These are phyloP conservation scores for Gallinago solitaria DNA, from an alignment of 2,797 vertebrate genomes.

Conservation along the genomic window DNA sequence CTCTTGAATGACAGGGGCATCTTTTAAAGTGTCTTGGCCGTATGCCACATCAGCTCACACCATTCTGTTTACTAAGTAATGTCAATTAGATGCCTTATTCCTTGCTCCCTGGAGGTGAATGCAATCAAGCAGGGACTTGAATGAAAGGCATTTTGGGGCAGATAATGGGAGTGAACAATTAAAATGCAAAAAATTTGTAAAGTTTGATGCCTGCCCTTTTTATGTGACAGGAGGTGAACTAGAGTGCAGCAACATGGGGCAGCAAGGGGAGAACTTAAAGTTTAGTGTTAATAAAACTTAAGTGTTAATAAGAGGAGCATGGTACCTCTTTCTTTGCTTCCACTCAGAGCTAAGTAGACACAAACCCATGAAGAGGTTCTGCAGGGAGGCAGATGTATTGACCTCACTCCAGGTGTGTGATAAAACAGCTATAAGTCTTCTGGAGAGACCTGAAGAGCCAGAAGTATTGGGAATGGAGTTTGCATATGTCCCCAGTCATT, in stretches of 20 bases:
- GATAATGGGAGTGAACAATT: neutral
- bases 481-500: neutral
- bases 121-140: neutral
- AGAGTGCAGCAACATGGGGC: neutral
- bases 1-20: neutral
- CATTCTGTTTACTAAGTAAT: neutral
- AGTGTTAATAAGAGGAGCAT: neutral
- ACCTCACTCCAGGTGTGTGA: neutral
- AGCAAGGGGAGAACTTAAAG: neutral
- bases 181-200: neutral
- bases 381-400: neutral
- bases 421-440: neutral
- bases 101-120: slow-evolving; percentile 2
- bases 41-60: neutral
- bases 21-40: neutral
- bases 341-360: neutral
- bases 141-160: neutral
- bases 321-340: neutral
- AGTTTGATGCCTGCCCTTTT: neutral
- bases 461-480: neutral
- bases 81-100: neutral
- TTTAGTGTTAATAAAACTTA: too few species aligned
- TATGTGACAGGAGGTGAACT: neutral
- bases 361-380: neutral
- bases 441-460: neutral